Evolutionary conservation across 2,113 vertebrate genomes (phyloP), one percentile per base, ranked within the genome.

Genomic region (Trogon surrucura): DNA sequence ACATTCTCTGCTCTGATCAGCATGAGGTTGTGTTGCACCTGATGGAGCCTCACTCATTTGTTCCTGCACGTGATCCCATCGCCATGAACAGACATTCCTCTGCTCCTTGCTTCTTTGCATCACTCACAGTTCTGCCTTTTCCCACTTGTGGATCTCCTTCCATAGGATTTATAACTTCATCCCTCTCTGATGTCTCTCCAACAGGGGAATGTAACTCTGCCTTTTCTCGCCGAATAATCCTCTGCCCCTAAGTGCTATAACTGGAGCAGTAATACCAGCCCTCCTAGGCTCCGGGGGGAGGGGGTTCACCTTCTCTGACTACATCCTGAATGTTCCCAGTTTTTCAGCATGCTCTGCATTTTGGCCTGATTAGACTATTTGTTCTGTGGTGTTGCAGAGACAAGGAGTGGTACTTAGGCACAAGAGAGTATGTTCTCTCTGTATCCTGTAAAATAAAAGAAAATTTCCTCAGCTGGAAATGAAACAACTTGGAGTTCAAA

Each of bases 351-450:
- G 87, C 89, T 96, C 71, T 93, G 87, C 89, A 87, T 91, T 96
- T 94, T 91, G 74, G 78, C 81, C 79, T 95, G 91, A 97, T 97
- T 94, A 96, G 89, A 78, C 70, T 89, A 30, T 94, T 96, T 96
- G 93, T 96, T 97, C 91, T 48, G 93, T 94, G 95, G 80, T 87
- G 66, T 91, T 61, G 83, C 86, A 67, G 69, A 93, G 70, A 77
- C 3, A 7, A 93, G 54, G 84, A 95, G 79, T 57, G 27, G 78
- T 94, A 51, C 95, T 95, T 85, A 91, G 74, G 62, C 81, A 54
- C 71, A 87, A 50, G 91, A 93, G 74, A 94, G 30, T 72, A 65
- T 85, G 81, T 95, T 97, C 91, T 87, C 47, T 77, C 78, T 36
- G 8, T 89, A 82, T 85, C 50, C 50, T 80, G 50, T 85, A 82